Percentiles rank a stretch among this genome's conserved stretches.
phyloP scores from a whole-genome alignment of 2,888 invertebrate genomes.

The Abrostola tripartita region DNA sequence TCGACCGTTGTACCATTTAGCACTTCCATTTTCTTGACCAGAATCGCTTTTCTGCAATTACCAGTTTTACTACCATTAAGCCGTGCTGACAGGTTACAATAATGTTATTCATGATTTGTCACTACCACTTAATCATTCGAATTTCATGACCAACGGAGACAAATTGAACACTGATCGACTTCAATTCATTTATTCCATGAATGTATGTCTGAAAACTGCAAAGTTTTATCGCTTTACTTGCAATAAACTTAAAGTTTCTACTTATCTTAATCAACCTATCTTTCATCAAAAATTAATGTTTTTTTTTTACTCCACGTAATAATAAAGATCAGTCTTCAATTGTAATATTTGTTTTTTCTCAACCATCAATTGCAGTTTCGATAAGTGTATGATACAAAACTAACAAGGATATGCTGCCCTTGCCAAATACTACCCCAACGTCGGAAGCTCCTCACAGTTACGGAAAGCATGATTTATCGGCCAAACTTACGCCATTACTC shows the following conservation, averaged over 20 bases:
- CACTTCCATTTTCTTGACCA: constrained; percentile 77
- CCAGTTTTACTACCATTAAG: constrained; percentile 47
- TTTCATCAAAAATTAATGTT: constrained; percentile 4
- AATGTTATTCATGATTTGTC: constrained; percentile 24
- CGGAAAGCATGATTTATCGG: constrained; percentile 84
- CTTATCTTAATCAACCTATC: constrained; percentile 7
- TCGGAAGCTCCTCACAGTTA: constrained; percentile 76
- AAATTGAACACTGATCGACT: constrained; percentile 27
- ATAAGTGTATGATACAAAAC: constrained; percentile 77
- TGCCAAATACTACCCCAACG: constrained; percentile 79
- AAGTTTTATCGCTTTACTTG: constrained; percentile 17
- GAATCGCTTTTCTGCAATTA: constrained; percentile 65
- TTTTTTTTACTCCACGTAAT: neutral
- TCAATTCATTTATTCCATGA: constrained; percentile 41
- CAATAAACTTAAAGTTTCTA: constrained; percentile 11
- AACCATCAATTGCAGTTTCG: constrained; percentile 72
- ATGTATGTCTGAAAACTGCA: constrained; percentile 27
- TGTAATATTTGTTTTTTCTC: constrained; percentile 60
- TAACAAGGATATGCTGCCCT: constrained; percentile 75
- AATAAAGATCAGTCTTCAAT: neutral
- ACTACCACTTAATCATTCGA: constrained; percentile 34
- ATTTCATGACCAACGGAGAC: constrained; percentile 34
- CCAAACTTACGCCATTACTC: constrained; percentile 86
- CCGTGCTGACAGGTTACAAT: constrained; percentile 12
- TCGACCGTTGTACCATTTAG: constrained; percentile 76